phyloP scores from a whole-genome alignment of 2,888 invertebrate genomes.

The Eurytoma californica region DNA sequence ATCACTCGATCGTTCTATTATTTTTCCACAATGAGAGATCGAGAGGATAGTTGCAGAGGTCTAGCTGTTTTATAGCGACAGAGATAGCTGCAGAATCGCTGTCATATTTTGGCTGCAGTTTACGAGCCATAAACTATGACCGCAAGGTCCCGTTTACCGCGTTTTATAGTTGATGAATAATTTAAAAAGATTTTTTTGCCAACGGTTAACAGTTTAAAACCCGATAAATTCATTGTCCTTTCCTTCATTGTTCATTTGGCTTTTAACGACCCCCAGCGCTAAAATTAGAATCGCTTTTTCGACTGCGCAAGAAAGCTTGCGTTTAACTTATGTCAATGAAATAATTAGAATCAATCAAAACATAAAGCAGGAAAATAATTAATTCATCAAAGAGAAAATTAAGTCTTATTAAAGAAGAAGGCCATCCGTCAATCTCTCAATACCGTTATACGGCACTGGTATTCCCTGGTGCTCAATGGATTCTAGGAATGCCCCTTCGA shows the following conservation, averaged over 20 bases:
- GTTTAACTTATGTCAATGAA: background rate
- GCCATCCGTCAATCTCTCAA: slow-evolving; percentile 34
- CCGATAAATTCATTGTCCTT: too few relatives aligned
- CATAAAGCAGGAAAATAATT: slow-evolving; percentile 7
- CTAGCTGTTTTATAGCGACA: too few relatives aligned
- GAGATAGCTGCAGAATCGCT: too few relatives aligned
- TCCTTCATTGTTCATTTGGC: background rate
- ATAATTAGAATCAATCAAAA: slow-evolving; percentile 22
- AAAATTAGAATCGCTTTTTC: background rate
- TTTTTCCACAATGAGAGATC: too few relatives aligned
- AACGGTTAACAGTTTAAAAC: too few relatives aligned
- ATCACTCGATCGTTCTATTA: too few relatives aligned
- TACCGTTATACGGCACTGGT: background rate
- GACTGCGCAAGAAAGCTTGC: background rate
- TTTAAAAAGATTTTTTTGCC: too few relatives aligned
- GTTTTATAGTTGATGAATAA: too few relatives aligned
- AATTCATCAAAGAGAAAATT: slow-evolving; percentile 22
- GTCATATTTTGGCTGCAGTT: too few relatives aligned
- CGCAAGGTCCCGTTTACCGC: too few relatives aligned
- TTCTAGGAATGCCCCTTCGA: slow-evolving; percentile 28
- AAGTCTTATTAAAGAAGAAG: slow-evolving; percentile 26
- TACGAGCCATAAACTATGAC: too few relatives aligned
- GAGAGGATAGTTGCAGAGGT: too few relatives aligned
- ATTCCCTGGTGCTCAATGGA: slow-evolving; percentile 2
- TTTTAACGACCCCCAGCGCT: background rate